Percentiles rank a stretch among this genome's conserved stretches.
phyloP scores from a whole-genome alignment of 2,797 vertebrate species.

The Rhynchonycteris naso region DNA sequence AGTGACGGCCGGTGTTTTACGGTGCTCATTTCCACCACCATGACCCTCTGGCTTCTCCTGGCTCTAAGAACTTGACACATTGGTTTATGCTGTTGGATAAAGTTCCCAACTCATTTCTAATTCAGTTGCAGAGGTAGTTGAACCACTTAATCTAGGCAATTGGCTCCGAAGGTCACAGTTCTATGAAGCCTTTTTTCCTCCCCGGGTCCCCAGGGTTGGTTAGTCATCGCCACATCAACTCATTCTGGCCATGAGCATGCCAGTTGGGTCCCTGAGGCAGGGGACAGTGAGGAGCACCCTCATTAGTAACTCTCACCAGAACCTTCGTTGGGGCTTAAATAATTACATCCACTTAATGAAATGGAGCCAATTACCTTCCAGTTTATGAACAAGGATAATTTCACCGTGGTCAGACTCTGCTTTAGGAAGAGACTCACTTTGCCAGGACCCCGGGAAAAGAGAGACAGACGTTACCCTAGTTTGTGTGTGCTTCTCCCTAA shows the following conservation, averaged over 20 bases:
- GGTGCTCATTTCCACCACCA: background rate
- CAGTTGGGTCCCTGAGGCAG: background rate
- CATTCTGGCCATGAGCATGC: background rate
- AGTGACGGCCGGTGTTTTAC: accelerated
- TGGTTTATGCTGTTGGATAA: background rate
- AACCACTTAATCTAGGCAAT: background rate
- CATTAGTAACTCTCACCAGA: background rate
- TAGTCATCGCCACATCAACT: background rate
- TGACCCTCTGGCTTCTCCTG: accelerated
- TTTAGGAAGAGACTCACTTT: accelerated
- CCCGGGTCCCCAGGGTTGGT: background rate
- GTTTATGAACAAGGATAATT: background rate
- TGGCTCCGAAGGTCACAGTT: background rate
- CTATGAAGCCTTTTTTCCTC: background rate
- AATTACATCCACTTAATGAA: conserved; percentile 33
- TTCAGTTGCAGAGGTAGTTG: accelerated
- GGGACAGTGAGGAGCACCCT: background rate
- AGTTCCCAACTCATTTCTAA: background rate
- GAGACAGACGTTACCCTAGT: accelerated
- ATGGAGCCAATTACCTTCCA: background rate
- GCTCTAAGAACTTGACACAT: background rate
- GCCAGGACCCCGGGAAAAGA: background rate
- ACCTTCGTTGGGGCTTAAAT: background rate
- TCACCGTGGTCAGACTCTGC: background rate
- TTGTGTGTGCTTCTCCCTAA: accelerated